Evolutionary conservation across 1,140 invertebrate species (phyloP).

Genomic region (Halyomorpha halys): DNA sequence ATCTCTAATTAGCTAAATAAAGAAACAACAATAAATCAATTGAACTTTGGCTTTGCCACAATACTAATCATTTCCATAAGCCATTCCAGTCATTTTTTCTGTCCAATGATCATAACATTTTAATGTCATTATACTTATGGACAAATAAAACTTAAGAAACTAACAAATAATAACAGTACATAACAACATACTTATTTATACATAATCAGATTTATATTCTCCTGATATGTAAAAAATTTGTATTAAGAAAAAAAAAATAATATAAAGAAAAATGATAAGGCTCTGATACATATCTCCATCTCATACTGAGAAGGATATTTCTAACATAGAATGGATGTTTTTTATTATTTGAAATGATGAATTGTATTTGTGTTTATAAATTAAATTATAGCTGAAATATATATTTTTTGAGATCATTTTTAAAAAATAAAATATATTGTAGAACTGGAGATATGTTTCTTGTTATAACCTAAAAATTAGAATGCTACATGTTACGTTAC

Average conservation of each 20-base stretch:
- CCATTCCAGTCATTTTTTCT: slow-evolving; percentile 9
- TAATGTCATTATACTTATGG: slow-evolving; percentile 2
- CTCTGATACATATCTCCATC: slow-evolving; percentile 8
- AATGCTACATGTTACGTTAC: slow-evolving; percentile 14
- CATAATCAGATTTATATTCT: slow-evolving; percentile 16
- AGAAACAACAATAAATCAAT: slow-evolving; percentile 7
- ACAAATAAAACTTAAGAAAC: slow-evolving; percentile 18
- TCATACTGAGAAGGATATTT: slow-evolving; percentile 1
- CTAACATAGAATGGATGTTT: background rate
- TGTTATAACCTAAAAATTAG: slow-evolving; percentile 11
- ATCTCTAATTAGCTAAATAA: slow-evolving; percentile 14
- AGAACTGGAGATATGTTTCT: slow-evolving; percentile 19
- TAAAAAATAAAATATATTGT: slow-evolving; percentile 16
- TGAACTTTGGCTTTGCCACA: slow-evolving; percentile 21
- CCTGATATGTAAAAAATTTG: slow-evolving; percentile 11
- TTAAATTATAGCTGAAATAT: slow-evolving; percentile 10
- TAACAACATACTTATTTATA: slow-evolving; percentile 17
- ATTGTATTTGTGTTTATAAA: too few relatives aligned
- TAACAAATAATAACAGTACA: slow-evolving; percentile 17
- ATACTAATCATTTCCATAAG: background rate
- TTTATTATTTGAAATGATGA: too few relatives aligned
- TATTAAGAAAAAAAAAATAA: slow-evolving; percentile 18
- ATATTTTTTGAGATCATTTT: slow-evolving; percentile 17
- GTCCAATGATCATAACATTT: slow-evolving; percentile 19
- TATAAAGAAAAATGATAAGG: background rate